Evolutionary conservation across 2,113 vertebrate species (phyloP), one percentile per base, ranked within the genome.

Genomic region (Trichechus manatus): DNA sequence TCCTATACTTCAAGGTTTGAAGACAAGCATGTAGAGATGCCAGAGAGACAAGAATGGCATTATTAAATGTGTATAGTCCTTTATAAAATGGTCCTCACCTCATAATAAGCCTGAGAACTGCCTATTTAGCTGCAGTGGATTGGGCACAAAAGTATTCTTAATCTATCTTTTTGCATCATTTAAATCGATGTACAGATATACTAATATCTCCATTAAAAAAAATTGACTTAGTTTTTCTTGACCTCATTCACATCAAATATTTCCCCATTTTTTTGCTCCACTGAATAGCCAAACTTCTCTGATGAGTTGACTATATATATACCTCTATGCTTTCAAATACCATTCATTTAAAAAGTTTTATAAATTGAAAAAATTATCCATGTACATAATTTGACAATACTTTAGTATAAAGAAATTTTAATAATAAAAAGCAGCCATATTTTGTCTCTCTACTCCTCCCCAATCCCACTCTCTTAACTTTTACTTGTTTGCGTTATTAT

Each of bases 201-300:
- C 19, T 72, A 10, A 74, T 79, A 56, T 96, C 87, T 79, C 56
- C 56, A 81, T 93, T 63, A 33, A 93, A 88, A 88, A 27, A 85
- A 91, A 94, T 75, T 59, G 1, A 74, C 14, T 4, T 84, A 15
- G 31, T 66, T 85, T 89, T 66, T 61, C 42, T 80, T 64, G 25
- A 74, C 9, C 14, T 92, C 36, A 47, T 29, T 7, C 13, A 5
- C 56, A 5, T 79, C 72, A 33, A 25, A 39, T 64, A 50, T 88
- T 89, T 92, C 64, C 29, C 20, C 29, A 78, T 81, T 87, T 80
- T 66, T 82, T 22, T 90, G 22, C 6, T 90, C 31, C 20, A 33
- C 68, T 91, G 61, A 61, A 33, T n/a, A 64, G 47, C 1, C 53
- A 63, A 82, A 91, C n/a, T 82, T 91, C 44, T 78, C 27, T 66